Evolutionary conservation across 2,797 vertebrate genomes (phyloP).

Genomic region (Dipus sagitta): DNA sequence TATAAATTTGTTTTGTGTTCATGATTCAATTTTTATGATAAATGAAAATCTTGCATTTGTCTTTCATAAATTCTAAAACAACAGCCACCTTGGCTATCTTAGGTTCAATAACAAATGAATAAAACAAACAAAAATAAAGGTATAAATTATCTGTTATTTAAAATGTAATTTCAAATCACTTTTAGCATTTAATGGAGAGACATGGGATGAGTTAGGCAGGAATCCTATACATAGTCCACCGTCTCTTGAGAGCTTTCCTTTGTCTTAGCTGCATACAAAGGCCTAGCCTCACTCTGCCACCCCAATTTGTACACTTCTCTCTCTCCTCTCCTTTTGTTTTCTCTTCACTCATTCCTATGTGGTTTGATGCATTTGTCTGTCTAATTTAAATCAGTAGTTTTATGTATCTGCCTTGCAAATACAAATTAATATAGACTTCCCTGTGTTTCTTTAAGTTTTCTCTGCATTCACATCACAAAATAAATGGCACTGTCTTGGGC

Average conservation of each 20-base stretch:
- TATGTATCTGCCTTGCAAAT: conserved; percentile 2
- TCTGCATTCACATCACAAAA: background rate
- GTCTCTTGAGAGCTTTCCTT: background rate
- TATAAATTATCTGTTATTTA: background rate
- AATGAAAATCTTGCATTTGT: background rate
- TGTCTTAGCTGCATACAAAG: too few relatives aligned
- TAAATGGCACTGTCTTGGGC: background rate
- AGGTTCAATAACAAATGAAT: background rate
- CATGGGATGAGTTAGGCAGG: background rate
- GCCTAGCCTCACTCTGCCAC: background rate
- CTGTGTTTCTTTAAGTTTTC: conserved; percentile 15
- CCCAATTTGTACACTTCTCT: background rate
- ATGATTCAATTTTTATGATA: background rate
- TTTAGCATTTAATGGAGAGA: background rate
- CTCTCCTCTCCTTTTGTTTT: background rate
- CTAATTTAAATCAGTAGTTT: conserved; percentile 13
- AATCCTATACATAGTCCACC: conserved; percentile 4
- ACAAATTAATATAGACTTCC: background rate
- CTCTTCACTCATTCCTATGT: background rate
- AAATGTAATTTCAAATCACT: conserved; percentile 24
- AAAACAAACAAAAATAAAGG: background rate
- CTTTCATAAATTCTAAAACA: conserved; percentile 1
- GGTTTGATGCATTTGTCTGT: background rate
- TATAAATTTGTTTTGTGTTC: background rate
- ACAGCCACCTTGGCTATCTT: background rate